Percentiles rank a stretch among this genome's conserved stretches.
phyloP scores from a whole-genome alignment of 2,113 vertebrate species.

The Chloroceryle aenea region DNA sequence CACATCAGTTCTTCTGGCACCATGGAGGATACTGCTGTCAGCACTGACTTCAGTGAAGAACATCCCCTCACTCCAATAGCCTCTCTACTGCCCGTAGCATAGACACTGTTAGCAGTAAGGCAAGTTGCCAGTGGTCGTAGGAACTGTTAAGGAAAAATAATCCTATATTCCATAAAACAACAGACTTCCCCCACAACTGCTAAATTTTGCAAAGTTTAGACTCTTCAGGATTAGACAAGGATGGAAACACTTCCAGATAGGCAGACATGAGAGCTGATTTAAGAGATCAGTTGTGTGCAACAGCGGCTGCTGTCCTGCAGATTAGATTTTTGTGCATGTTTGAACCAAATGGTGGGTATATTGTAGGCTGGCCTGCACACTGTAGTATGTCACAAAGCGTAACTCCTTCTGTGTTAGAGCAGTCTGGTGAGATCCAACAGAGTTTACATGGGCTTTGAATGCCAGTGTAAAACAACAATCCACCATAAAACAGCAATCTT shows the following conservation, averaged over 20 bases:
- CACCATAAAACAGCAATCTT: background rate
- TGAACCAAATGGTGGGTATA: background rate
- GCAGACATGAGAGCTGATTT: background rate
- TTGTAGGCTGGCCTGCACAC: background rate
- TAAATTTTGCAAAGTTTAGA: background rate
- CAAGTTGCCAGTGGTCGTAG: background rate
- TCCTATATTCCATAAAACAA: background rate
- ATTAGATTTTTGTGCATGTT: background rate
- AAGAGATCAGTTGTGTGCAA: background rate
- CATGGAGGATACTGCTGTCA: background rate
- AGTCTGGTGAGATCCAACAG: background rate
- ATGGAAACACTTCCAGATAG: background rate
- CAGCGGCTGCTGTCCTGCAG: background rate
- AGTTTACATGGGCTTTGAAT: background rate
- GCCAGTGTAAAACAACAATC: background rate
- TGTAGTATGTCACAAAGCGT: background rate
- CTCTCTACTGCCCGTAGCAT: background rate
- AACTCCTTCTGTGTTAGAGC: background rate
- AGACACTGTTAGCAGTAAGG: background rate
- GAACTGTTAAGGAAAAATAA: background rate
- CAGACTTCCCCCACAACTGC: background rate
- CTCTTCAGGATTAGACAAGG: background rate
- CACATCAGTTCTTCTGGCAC: conserved; percentile 27
- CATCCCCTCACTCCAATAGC: background rate
- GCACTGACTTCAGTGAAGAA: background rate